phyloP scores from a whole-genome alignment of 2,113 vertebrate species.

The Nibea coibor region DNA sequence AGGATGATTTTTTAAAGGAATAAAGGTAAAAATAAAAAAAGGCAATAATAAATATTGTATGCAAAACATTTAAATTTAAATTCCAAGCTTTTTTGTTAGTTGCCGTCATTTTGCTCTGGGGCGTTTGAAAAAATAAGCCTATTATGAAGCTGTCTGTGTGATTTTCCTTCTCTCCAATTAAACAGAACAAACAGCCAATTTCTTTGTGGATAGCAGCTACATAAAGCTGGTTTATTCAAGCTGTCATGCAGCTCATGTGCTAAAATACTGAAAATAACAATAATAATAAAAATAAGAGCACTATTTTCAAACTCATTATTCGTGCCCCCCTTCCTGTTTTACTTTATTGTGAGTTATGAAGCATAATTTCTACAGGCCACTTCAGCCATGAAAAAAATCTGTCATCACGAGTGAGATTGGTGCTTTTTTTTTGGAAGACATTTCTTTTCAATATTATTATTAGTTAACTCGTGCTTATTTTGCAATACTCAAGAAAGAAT shows the following conservation, averaged over 20 bases:
- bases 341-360: not conserved
- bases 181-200: slow-evolving; percentile 3
- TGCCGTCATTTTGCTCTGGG: not conserved
- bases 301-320: not conserved
- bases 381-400: slow-evolving; percentile 12
- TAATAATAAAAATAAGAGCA: not conserved
- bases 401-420: not conserved
- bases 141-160: not conserved
- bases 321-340: no score
- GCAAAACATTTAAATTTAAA: not conserved
- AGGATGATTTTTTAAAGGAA: not conserved
- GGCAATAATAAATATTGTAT: not conserved
- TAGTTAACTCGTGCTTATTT: not conserved
- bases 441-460: not conserved
- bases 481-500: not conserved
- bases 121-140: not conserved
- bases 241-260: not conserved
- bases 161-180: not conserved
- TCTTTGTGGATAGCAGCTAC: not conserved
- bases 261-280: slow-evolving; percentile 19
- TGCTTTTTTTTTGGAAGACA: not conserved
- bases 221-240: slow-evolving; percentile 1
- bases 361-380: not conserved
- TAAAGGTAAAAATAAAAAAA: not conserved
- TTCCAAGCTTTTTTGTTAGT: not conserved